Evolutionary conservation across 2,888 invertebrate genomes (phyloP).

Genomic region (Ormyrus nitidulus): DNA sequence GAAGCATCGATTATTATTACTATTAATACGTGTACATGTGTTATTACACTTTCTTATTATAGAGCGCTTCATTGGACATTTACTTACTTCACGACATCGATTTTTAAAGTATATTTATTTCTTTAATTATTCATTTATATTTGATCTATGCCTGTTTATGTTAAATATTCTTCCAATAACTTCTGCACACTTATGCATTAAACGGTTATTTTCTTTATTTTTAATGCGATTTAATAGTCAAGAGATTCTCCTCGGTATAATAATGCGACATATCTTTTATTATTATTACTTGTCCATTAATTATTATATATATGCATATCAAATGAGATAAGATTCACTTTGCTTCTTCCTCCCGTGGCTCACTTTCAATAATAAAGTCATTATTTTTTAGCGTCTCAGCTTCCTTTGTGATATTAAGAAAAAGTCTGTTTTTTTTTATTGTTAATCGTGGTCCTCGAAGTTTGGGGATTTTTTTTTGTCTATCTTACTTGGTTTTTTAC

Average conservation of each 20-base stretch:
- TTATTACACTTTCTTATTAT: constrained; percentile 28
- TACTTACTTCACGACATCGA: constrained; percentile 63
- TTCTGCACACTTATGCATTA: constrained; percentile 30
- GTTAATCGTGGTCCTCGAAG: constrained; percentile 67
- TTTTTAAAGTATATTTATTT: constrained; percentile 43
- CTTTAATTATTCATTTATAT: constrained; percentile 33
- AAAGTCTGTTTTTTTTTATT: constrained; percentile 45
- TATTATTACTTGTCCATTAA: constrained; percentile 5
- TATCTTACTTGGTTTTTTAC: not conserved
- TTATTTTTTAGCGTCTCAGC: constrained; percentile 8
- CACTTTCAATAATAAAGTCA: constrained; percentile 33
- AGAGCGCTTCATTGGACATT: constrained; percentile 59
- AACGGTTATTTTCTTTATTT: constrained; percentile 39
- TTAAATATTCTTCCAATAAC: not conserved
- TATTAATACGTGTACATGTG: constrained; percentile 1
- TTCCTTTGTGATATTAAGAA: constrained; percentile 32
- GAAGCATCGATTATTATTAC: constrained; percentile 7
- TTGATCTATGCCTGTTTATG: constrained; percentile 33
- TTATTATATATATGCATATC: constrained; percentile 2
- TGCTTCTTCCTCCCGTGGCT: not conserved
- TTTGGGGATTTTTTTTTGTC: constrained; percentile 59
- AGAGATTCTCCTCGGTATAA: constrained; percentile 47
- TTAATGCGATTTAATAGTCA: too few relatives aligned
- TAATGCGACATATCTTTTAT: constrained; percentile 38
- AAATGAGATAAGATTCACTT: constrained; percentile 11